Conservation (phyloP, 2,797 vertebrate species). For the Glossophaga mutica region DNA sequence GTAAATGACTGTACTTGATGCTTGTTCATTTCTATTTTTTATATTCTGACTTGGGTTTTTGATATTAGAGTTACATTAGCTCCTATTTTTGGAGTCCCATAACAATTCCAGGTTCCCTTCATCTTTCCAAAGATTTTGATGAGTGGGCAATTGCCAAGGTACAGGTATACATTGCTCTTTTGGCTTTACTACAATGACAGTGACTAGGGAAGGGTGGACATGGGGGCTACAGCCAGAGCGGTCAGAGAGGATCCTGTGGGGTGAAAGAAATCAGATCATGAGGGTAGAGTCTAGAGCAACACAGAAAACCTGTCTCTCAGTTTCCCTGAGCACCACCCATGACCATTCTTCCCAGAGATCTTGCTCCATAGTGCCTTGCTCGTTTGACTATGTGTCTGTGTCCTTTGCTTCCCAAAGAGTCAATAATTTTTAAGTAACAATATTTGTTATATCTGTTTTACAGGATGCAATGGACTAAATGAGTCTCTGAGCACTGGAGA, state of each 20-base stretch:
- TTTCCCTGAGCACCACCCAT: neutral
- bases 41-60: neutral
- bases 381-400: neutral
- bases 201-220: neutral
- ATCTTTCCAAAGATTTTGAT: slow-evolving; percentile 3
- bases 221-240: neutral
- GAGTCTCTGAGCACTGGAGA: neutral
- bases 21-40: neutral
- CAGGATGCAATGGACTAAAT: neutral
- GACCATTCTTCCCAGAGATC: neutral
- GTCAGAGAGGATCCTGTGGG: neutral
- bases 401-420: neutral
- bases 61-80: neutral
- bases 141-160: neutral
- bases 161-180: neutral
- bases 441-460: neutral
- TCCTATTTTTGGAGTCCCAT: neutral
- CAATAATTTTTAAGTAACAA: neutral
- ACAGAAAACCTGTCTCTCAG: neutral
- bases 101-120: neutral
- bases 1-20: neutral
- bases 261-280: neutral
- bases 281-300: neutral
- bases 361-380: neutral
- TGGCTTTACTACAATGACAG: neutral